Percentiles rank a stretch among this genome's conserved stretches.
Conservation (phyloP, 2,113 vertebrate genomes). For the Hypocryptadius cinnamomeus region DNA sequence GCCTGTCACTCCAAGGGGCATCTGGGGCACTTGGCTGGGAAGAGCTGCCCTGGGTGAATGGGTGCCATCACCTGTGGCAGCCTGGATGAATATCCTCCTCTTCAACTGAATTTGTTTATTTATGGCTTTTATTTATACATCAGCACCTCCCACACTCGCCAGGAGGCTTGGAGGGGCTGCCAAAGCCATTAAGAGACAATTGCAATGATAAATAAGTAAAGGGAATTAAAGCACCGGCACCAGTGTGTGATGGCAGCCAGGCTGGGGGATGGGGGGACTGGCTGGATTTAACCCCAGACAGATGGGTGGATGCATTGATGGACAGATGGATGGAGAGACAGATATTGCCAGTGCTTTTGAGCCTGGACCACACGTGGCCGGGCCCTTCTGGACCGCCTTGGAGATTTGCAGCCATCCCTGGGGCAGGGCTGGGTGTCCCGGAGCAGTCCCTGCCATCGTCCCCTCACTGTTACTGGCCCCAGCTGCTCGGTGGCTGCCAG, state of each 20-base stretch:
- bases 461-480: fast-evolving
- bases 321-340: not conserved
- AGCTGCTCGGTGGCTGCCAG: not conserved
- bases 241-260: not conserved
- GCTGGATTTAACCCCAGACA: not conserved
- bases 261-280: not conserved
- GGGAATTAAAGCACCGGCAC: not conserved
- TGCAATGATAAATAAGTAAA: slow-evolving; percentile 28
- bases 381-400: not conserved
- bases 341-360: not conserved
- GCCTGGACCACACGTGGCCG: fast-evolving
- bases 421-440: not conserved
- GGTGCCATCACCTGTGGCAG: not conserved
- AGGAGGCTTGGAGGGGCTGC: not conserved
- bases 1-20: not conserved
- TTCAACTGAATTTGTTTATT: not conserved
- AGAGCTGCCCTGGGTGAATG: not conserved
- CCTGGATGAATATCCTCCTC: not conserved
- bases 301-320: not conserved
- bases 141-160: not conserved
- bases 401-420: not conserved
- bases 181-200: slow-evolving; percentile 49
- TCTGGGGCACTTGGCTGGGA: not conserved
- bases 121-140: not conserved
- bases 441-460: not conserved